These are phyloP conservation scores for Urocitellus parryii DNA, from an alignment of 2,113 vertebrate species.

Conservation along the genomic window DNA sequence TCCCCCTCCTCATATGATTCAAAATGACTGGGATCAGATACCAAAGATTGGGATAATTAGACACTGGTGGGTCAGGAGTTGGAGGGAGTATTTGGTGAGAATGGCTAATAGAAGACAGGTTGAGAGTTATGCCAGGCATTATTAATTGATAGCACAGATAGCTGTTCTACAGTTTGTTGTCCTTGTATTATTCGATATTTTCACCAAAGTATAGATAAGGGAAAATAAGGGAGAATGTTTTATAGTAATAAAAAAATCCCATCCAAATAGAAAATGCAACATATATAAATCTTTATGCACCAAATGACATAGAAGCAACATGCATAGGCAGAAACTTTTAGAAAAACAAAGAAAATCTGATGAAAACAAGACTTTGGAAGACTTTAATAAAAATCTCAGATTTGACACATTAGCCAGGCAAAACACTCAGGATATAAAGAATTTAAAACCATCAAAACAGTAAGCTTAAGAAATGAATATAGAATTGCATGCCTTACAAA, in stretches of 20 bases:
- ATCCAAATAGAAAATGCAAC: neutral
- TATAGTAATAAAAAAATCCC: neutral
- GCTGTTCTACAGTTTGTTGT: neutral
- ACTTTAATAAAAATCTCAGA: neutral
- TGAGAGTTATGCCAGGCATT: neutral
- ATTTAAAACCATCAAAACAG: neutral
- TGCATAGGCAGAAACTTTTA: neutral
- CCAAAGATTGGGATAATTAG: neutral
- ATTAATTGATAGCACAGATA: neutral
- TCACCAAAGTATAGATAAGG: neutral
- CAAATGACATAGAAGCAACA: neutral
- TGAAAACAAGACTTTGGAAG: neutral
- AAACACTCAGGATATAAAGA: neutral
- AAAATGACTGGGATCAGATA: neutral
- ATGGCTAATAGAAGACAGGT: neutral
- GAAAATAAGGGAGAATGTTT: neutral
- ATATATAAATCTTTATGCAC: neutral
- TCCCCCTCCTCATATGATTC: neutral
- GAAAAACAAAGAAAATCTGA: neutral
- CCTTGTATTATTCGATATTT: neutral
- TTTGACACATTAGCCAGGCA: constrained; percentile 10
- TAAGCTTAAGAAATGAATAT: constrained; percentile 1
- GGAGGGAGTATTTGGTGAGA: neutral
- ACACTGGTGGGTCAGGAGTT: neutral
- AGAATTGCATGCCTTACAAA: neutral